Percentiles rank a stretch among this genome's conserved stretches.
Conservation (phyloP, 2,113 vertebrate genomes). For the Copsychus sechellarum region DNA sequence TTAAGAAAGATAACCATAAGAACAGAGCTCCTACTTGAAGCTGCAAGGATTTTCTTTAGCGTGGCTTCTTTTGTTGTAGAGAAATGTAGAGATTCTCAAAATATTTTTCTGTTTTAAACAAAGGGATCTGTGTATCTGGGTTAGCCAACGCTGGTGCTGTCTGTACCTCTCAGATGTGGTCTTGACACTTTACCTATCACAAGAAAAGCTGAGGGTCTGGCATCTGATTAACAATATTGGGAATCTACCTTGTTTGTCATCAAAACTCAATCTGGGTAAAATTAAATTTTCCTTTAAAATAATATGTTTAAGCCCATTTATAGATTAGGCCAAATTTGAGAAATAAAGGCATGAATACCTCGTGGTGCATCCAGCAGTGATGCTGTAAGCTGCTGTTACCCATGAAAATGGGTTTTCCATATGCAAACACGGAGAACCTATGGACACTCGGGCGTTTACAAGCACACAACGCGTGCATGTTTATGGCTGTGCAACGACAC, state of each 20-base stretch:
- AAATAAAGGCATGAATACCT: background rate
- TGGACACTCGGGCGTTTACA: background rate
- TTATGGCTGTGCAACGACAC: accelerated
- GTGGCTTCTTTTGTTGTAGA: background rate
- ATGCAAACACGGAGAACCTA: background rate
- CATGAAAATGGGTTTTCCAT: background rate
- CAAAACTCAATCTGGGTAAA: background rate
- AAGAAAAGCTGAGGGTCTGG: background rate
- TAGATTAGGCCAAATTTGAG: background rate
- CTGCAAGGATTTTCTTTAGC: background rate
- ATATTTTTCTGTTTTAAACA: background rate
- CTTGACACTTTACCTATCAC: background rate
- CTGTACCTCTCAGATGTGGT: background rate
- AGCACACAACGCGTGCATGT: background rate
- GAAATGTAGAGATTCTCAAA: background rate
- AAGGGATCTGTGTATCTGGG: background rate
- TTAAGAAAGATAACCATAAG: background rate
- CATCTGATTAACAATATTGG: background rate
- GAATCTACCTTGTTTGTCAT: background rate
- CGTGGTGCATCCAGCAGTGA: background rate
- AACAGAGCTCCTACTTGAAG: background rate
- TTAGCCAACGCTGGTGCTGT: background rate
- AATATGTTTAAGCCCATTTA: background rate
- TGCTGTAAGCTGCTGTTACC: background rate
- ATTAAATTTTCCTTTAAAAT: background rate